Evolutionary conservation across 2,113 vertebrate species (phyloP).

Genomic region (Sclerurus mexicanus): DNA sequence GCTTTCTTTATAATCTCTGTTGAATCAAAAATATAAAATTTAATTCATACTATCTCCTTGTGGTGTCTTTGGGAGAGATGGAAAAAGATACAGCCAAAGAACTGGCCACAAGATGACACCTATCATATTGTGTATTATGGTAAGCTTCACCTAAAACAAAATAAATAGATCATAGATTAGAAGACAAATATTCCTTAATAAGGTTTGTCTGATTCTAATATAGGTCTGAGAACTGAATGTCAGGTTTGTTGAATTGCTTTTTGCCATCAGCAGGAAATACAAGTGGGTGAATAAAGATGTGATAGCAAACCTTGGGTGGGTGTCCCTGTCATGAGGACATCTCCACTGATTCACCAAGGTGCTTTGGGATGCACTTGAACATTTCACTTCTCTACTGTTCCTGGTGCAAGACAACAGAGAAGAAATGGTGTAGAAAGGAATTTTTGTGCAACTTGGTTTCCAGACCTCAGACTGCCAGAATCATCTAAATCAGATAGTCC

Average conservation of each 20-base stretch:
- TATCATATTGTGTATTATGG: neutral
- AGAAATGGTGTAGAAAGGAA: neutral
- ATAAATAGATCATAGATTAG: neutral
- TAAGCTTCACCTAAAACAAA: neutral
- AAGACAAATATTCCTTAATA: neutral
- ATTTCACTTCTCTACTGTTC: neutral
- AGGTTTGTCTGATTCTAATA: neutral
- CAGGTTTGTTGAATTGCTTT: neutral
- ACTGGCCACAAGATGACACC: neutral
- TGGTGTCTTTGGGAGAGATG: neutral
- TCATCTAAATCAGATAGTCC: neutral
- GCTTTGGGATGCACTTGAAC: rapidly evolving
- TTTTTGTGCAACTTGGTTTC: neutral
- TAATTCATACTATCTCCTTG: neutral
- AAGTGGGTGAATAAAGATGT: neutral
- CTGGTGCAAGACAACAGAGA: neutral
- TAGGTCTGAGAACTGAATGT: neutral
- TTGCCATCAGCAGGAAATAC: neutral
- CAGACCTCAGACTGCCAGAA: neutral
- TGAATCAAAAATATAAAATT: slow-evolving; percentile 24
- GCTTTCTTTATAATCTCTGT: neutral
- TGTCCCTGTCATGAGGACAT: neutral
- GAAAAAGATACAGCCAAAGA: neutral
- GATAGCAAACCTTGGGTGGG: rapidly evolving
- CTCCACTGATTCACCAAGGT: neutral